Base-by-base conservation (phyloP, 2,888 invertebrate species). In the Meliscaeva auricollis region DNA sequence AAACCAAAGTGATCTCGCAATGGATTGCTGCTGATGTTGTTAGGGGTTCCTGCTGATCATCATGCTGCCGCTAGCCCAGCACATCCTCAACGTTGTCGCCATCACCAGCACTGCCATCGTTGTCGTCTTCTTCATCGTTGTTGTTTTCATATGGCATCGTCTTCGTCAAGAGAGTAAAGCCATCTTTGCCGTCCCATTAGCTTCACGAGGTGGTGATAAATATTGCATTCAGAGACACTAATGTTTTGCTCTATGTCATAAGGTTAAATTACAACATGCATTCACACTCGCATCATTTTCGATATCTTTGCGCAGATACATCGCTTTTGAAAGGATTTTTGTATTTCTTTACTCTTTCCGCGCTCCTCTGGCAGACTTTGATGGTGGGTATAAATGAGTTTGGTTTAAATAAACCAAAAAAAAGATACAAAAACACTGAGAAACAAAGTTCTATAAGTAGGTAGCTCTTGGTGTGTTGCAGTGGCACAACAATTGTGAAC, bases 251-350 rank as follows among this genome's bases (percentile, higher is more conserved):
- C 88, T 89, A 87, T 89, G 89, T 89, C 89, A 89, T 88, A 89
- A 89, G 89, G 89, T 89, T 89, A 89, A 89, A 89, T 89, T 89
- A 88, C 89, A 89, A 89, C 89, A 89, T 89, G 88, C 88, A 88
- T 88, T 88, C 88, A 87, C 88, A 88, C 88, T 88, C 87, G 88
- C 87, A 87, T 87, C 87, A 87, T 87, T 87, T 87, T 84, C 83
- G 85, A 85, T 85, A 78, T 83, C 87, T 79, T 20, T 56, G 54
- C 76, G 69, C 74, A 62, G 83, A 87, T 84, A 87, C 82, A 76
- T 64, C 22, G 66, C 75, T 60, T 73, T 62, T 50, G 77, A 75
- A 77, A 77, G 58, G 80, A 74, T 78, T 73, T 76, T 66, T 66
- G 35, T 50, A 50, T 48, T 17, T 64, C 17, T 44, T 22, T 66